Percentiles rank a stretch among this genome's conserved stretches.
Conservation (phyloP, 2,797 vertebrate species). For the Melanotaenia boesemani region DNA sequence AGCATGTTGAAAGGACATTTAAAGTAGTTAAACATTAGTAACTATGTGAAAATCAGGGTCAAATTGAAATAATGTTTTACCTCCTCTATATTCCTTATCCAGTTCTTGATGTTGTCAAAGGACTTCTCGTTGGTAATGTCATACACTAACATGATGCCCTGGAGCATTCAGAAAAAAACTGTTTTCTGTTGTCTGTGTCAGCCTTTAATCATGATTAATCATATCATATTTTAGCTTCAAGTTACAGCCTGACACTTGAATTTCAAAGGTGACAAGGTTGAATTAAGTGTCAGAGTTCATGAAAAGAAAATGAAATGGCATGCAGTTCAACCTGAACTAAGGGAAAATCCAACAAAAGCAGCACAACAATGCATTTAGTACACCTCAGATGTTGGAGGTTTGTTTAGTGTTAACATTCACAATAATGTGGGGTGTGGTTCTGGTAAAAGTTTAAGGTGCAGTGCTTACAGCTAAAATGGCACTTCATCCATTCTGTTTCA, state of each 20-base stretch:
- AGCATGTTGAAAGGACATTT: not conserved
- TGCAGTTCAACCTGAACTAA: slow-evolving; percentile 37
- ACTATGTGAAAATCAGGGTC: not conserved
- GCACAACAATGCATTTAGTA: not conserved
- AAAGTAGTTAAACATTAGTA: not conserved
- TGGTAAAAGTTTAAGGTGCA: not conserved
- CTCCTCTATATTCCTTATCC: slow-evolving; percentile 99
- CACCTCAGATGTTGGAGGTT: slow-evolving; percentile 10
- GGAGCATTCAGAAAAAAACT: slow-evolving; percentile 60
- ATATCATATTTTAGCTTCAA: not conserved
- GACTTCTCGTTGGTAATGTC: slow-evolving; percentile 99
- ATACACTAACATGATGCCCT: slow-evolving; percentile 95
- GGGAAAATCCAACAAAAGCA: slow-evolving; percentile 13
- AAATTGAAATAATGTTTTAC: slow-evolving; percentile 68
- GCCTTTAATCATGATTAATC: not conserved
- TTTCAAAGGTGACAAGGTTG: not conserved
- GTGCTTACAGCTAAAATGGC: slow-evolving; percentile 1
- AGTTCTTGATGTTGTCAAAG: slow-evolving; percentile 99
- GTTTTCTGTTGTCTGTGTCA: slow-evolving; percentile 1
- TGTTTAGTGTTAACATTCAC: slow-evolving; percentile 6
- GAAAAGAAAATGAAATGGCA: slow-evolving; percentile 5
- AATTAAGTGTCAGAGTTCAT: not conserved
- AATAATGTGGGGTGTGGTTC: slow-evolving; percentile 43
- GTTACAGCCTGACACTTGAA: not conserved
- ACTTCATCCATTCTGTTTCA: slow-evolving; percentile 10